These are phyloP conservation scores for Indri indri DNA, from an alignment of 2,113 vertebrate species.

Conservation along the genomic window DNA sequence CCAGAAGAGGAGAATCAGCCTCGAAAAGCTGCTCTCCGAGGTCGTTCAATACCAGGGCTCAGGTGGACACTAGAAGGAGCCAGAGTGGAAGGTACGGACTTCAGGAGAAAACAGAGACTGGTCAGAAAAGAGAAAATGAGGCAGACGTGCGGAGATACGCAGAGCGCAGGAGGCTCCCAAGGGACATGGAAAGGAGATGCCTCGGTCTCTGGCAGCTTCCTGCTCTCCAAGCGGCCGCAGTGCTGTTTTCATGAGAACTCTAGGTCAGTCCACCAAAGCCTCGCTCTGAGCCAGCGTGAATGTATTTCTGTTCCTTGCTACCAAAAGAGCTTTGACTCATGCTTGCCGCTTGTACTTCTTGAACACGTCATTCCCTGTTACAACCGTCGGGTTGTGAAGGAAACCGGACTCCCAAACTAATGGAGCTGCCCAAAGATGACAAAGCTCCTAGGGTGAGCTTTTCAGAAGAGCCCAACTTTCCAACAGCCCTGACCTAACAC, in stretches of 20 bases:
- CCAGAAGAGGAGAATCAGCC: background rate
- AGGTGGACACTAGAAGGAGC: background rate
- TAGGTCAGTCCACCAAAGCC: background rate
- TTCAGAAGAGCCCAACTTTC: background rate
- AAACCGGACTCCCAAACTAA: background rate
- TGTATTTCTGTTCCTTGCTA: background rate
- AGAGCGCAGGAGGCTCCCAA: background rate
- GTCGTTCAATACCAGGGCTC: background rate
- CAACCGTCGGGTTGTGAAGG: background rate
- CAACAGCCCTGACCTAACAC: background rate
- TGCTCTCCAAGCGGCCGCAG: rapidly evolving
- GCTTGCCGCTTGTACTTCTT: background rate
- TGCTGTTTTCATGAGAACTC: background rate
- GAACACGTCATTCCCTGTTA: background rate
- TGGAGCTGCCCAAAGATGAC: background rate
- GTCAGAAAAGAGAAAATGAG: background rate
- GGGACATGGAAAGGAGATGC: background rate
- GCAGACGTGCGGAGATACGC: background rate
- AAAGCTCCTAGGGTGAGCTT: background rate
- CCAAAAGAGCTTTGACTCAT: background rate
- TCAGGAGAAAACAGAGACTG: background rate
- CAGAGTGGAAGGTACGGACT: background rate
- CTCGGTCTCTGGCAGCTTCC: background rate
- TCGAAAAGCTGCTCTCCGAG: background rate
- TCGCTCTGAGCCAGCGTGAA: background rate